phyloP scores from a whole-genome alignment of 2,888 invertebrate genomes.

The Trisateles emortualis region DNA sequence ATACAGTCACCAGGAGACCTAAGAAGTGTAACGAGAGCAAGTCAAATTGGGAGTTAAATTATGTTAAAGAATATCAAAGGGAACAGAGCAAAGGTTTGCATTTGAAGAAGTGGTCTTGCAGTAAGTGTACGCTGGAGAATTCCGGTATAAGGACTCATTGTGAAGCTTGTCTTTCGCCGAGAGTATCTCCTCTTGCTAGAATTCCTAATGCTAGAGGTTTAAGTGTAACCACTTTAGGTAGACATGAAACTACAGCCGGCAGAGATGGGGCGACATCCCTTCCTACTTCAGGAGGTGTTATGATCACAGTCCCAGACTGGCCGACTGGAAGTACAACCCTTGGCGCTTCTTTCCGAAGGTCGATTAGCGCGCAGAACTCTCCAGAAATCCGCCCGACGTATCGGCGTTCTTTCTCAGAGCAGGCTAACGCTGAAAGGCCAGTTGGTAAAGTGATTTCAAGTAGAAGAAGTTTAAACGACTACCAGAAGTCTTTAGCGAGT shows the following conservation, averaged over 20 bases:
- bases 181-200: slow-evolving; percentile 74
- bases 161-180: slow-evolving; percentile 91
- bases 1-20: slow-evolving; percentile 80
- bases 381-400: slow-evolving; percentile 82
- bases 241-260: slow-evolving; percentile 70
- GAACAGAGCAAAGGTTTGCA: slow-evolving; percentile 77
- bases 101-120: slow-evolving; percentile 89
- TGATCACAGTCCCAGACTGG: slow-evolving; percentile 89
- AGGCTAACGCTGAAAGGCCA: slow-evolving; percentile 72
- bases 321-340: slow-evolving; percentile 70
- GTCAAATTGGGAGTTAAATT: slow-evolving; percentile 83
- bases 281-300: slow-evolving; percentile 85
- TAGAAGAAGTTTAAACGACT: slow-evolving; percentile 80
- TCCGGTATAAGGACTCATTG: slow-evolving; percentile 89
- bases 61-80: slow-evolving; percentile 79
- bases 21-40: slow-evolving; percentile 79
- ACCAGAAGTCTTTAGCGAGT: slow-evolving; percentile 73
- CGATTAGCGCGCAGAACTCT: slow-evolving; percentile 79
- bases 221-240: slow-evolving; percentile 79
- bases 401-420: slow-evolving; percentile 80
- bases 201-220: slow-evolving; percentile 76
- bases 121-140: slow-evolving; percentile 92
- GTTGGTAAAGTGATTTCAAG: slow-evolving; percentile 82
- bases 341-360: slow-evolving; percentile 69
- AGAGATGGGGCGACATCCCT: slow-evolving; percentile 78